Conservation (phyloP, 1,140 invertebrate species). For the Drosophila pallidifrons region DNA sequence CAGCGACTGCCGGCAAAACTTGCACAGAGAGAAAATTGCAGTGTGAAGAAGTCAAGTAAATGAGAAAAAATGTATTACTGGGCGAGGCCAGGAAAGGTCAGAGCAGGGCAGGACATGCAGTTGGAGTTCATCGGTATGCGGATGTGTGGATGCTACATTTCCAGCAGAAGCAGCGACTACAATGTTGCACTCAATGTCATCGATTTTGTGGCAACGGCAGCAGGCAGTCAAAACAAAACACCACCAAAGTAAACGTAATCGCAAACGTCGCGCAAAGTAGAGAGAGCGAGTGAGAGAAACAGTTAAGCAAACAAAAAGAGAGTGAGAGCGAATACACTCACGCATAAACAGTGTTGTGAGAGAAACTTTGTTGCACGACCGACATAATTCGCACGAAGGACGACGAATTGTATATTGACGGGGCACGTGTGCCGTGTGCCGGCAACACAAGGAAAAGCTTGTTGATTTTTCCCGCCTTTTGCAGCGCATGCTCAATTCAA, state of each 20-base stretch:
- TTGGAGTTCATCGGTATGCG: conserved; percentile 42
- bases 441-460: conserved; percentile 33
- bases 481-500: conserved; percentile 54
- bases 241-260: conserved; percentile 52
- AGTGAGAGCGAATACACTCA: background rate
- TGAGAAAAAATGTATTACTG: conserved; percentile 46
- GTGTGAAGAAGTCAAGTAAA: conserved; percentile 31
- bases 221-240: conserved; percentile 67
- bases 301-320: conserved; percentile 3
- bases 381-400: conserved; percentile 53
- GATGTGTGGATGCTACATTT: conserved; percentile 50
- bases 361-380: conserved; percentile 83
- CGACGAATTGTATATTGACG: background rate
- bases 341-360: conserved; percentile 36
- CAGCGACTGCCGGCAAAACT: conserved; percentile 37
- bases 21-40: conserved; percentile 50
- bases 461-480: conserved; percentile 76
- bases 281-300: conserved; percentile 23
- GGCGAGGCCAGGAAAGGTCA: conserved; percentile 33
- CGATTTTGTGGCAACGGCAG: conserved; percentile 63
- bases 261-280: conserved; percentile 30
- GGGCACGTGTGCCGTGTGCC: conserved; percentile 49
- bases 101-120: background rate
- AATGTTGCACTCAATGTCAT: conserved; percentile 85
- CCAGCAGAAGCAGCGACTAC: conserved; percentile 56